Evolutionary conservation across 37 sponge, comb jelly and placozoan genomes (phyloP).

Genomic region (Halichondria panicea): DNA sequence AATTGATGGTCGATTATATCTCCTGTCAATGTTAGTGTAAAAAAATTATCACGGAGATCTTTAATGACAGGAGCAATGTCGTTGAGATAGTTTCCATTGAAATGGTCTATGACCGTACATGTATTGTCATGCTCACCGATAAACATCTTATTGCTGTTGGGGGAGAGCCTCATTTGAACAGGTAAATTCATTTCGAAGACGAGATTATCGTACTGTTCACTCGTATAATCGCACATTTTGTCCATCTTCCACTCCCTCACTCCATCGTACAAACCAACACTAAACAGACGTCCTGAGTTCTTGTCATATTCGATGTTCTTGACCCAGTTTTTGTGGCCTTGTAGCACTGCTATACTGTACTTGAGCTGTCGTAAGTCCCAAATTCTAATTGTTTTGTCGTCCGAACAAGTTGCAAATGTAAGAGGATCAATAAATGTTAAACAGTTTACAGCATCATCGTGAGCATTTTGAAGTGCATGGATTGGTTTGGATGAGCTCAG

Average conservation of each 20-base stretch:
- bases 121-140: constrained; percentile 19
- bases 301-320: constrained; percentile 70
- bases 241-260: constrained; percentile 46
- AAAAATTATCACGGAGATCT: constrained; percentile 1
- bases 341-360: not conserved
- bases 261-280: constrained; percentile 56
- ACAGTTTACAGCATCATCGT: constrained; percentile 58
- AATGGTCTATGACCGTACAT: constrained; percentile 28
- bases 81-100: constrained; percentile 36
- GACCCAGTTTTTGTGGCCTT: constrained; percentile 55
- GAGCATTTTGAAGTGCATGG: constrained; percentile 13
- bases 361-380: constrained; percentile 57
- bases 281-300: constrained; percentile 24
- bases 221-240: constrained; percentile 8
- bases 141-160: constrained; percentile 62
- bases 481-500: not conserved
- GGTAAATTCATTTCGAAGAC: constrained; percentile 12
- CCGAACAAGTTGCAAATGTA: constrained; percentile 60
- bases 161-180: constrained; percentile 44
- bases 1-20: constrained; percentile 26
- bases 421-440: constrained; percentile 38
- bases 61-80: not conserved
- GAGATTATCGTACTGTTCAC: constrained; percentile 25
- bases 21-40: no score
- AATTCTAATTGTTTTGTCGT: constrained; percentile 50